Base-by-base conservation (phyloP, 2,888 invertebrate genomes). In the Junonia oenone region DNA sequence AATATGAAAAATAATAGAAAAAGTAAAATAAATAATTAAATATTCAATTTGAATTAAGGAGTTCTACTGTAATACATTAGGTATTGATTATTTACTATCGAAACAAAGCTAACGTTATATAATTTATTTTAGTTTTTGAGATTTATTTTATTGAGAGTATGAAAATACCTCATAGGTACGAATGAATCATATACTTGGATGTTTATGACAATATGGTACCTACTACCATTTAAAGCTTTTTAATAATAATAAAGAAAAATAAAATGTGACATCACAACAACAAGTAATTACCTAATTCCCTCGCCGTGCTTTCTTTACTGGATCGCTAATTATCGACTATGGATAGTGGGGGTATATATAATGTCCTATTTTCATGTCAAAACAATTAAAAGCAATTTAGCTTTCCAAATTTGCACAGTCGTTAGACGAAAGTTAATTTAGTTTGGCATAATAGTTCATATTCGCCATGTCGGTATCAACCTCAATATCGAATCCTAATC, bases 261-360 rank as follows among this genome's bases (percentile, higher is more conserved):
- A 9, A 37, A 46, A 52, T 27, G 52, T 52, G 38, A 52, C 3
- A 45, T 51, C 22, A 48, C 31, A 47, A 51, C 14, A 53, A 51
- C 33, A 43, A 35, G 59, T 60, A 50, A 64, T 64, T 56, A 56
- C 43, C 45, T 19, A 59, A 57, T 64, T 56, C 56, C 57, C 61
- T 11, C 59, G 61, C 45, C 47, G 55, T 57, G 55, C 58, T 61
- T 59, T 47, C 55, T 57, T 56, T 45, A 49, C 48, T 22, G 38
- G 27, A 49, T 56, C 48, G 46, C 49, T 61, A 61, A 63, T 62
- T 55, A 59, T 27, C 54, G 54, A 59, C 55, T 51, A 45, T 29
- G 56, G 52, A 62, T 60, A 60, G 67, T 58, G 61, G 67, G 65
- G 59, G 52, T 65, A 67, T 81, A 82, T 82, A 81, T 77, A 81